Percentiles rank a stretch among this genome's conserved stretches.
Evolutionary conservation across 1,140 invertebrate genomes (phyloP).

Genomic region (Wasmannia auropunctata): DNA sequence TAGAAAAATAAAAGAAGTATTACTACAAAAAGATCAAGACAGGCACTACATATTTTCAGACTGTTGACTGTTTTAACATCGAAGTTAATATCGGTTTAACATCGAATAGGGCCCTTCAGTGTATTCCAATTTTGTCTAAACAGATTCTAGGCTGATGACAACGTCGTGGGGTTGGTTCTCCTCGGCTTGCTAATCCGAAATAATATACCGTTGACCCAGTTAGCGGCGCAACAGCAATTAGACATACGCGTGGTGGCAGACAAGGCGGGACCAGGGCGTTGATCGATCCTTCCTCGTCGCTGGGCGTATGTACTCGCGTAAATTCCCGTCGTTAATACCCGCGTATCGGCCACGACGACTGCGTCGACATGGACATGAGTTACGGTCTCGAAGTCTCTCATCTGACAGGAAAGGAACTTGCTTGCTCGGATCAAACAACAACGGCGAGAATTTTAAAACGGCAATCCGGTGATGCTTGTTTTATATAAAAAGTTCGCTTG

Average conservation of each 20-base stretch:
- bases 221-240: conserved; percentile 69
- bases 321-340: conserved; percentile 66
- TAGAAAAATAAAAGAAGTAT: not conserved
- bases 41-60: not conserved
- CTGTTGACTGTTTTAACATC: not conserved
- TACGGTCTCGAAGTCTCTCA: conserved; percentile 46
- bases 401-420: not conserved
- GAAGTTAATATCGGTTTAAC: too few relatives aligned
- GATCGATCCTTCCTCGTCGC: conserved; percentile 70
- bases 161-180: conserved; percentile 25
- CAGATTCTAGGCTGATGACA: conserved; percentile 30
- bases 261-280: conserved; percentile 53
- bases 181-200: conserved; percentile 62
- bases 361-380: conserved; percentile 68
- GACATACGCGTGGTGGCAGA: conserved; percentile 62
- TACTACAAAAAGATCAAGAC: not conserved
- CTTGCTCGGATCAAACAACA: not conserved
- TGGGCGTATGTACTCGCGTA: conserved; percentile 65
- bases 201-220: conserved; percentile 73
- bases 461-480: not conserved
- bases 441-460: not conserved
- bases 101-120: not conserved
- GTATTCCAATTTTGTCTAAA: conserved; percentile 2
- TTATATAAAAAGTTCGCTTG: not conserved
- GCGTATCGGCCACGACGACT: conserved; percentile 60